Evolutionary conservation across 2,888 invertebrate genomes (phyloP).

Genomic region (Lottia scabra): DNA sequence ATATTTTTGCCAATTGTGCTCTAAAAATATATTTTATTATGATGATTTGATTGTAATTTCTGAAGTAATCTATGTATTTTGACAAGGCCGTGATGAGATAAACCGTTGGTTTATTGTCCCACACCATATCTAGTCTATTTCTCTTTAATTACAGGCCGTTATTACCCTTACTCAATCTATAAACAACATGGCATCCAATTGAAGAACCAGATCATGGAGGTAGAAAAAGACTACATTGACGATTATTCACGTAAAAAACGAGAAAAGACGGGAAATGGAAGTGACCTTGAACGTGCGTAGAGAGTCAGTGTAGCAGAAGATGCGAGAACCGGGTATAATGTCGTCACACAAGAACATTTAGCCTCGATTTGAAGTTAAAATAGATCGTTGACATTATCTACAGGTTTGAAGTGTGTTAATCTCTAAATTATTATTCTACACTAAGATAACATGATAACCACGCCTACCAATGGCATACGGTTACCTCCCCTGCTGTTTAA

Average conservation of each 20-base stretch:
- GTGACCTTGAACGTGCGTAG: not conserved
- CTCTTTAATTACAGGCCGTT: too few species aligned
- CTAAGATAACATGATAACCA: not conserved
- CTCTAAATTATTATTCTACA: slow-evolving; percentile 2
- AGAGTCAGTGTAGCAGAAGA: not conserved
- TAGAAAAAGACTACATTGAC: not conserved
- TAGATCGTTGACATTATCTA: slow-evolving; percentile 1
- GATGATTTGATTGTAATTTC: too few species aligned
- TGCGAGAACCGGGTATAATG: not conserved
- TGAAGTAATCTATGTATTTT: too few species aligned
- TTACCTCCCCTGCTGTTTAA: not conserved
- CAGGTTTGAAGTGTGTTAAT: slow-evolving; percentile 2
- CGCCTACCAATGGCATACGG: not conserved
- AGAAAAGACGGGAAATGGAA: not conserved
- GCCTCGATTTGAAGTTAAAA: not conserved
- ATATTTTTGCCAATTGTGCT: too few species aligned
- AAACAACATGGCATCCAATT: too few species aligned
- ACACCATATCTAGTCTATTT: too few species aligned
- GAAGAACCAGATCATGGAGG: too few species aligned
- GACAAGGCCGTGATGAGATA: too few species aligned
- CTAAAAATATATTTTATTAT: too few species aligned
- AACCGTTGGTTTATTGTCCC: too few species aligned
- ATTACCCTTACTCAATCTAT: too few species aligned
- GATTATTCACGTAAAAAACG: not conserved
- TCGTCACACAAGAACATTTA: not conserved